Base-by-base conservation (phyloP, 2,888 invertebrate species). In the Ophonus ardosiacus region DNA sequence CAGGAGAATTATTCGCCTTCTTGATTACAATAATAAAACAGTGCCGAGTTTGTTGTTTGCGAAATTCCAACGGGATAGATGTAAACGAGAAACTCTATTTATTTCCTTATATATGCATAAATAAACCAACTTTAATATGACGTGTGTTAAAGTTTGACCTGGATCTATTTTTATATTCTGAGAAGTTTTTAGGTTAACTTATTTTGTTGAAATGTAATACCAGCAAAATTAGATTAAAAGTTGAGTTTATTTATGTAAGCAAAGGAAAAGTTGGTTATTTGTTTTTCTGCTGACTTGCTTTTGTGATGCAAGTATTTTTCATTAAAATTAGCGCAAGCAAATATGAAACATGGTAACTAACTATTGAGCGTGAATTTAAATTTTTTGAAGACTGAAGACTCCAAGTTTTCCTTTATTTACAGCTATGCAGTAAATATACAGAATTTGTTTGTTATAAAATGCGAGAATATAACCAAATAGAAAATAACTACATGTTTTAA, bases 71-170 rank as follows among this genome's bases (percentile, higher is more conserved):
- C 24, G 79, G 79, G 61, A 80, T 61, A 61, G 31, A 78, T 78
- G 78, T 78, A 56, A 57, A 59, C 78, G 71, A n/a, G 13, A 2
- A 38, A 15, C 21, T 43, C 51, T 21, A 74, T 21, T 51, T 56
- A 74, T 80, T 61, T 61, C 31, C 79, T 79, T 59, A 80, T 61
- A n/a, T 78, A 78, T 80, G 79, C 79, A 59, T 61, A 80, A 80
- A 80, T 80, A 80, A 80, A 80, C 79, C 40, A 80, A 80, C 59
- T 80, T 80, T 80, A 80, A 80, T 80, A 80, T 59, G 79, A 80
- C 79, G 79, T 40, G 38, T 38, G 38, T 24, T 59, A 78, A 80
- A 80, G 8, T 80, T 80, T 59, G 17, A 31, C 18, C 24, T n/a
- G 61, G 59, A 59, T 61, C 31, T 59, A 31, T 80, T 24, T 59